Evolutionary conservation across 2,888 invertebrate species (phyloP).

Genomic region (Eilema caniola): DNA sequence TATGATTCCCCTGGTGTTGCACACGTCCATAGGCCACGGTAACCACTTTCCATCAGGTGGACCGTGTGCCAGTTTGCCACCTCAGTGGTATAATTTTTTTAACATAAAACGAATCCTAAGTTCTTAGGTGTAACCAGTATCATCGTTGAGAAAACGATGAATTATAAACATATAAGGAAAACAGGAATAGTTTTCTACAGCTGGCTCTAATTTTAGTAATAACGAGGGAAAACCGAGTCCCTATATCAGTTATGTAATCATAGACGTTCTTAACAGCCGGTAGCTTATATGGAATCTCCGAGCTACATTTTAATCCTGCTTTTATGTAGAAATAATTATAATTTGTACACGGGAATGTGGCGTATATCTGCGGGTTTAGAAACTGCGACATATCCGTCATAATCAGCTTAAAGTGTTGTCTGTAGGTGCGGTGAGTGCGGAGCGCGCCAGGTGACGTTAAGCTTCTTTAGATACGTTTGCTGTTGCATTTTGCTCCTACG

Average conservation of each 20-base stretch:
- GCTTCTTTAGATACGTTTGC: conserved; percentile 63
- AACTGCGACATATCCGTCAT: conserved; percentile 59
- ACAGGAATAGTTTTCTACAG: not conserved
- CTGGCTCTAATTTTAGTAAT: not conserved
- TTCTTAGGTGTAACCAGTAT: too few relatives aligned
- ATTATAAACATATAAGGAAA: too few relatives aligned
- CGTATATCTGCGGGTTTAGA: conserved; percentile 36
- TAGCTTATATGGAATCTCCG: not conserved
- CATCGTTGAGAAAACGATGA: too few relatives aligned
- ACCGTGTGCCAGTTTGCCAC: too few relatives aligned
- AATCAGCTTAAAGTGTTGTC: conserved; percentile 73
- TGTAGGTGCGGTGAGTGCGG: conserved; percentile 56
- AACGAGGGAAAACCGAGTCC: not conserved
- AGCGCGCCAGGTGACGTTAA: conserved; percentile 67
- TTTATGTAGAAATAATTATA: conserved; percentile 23
- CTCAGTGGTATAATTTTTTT: too few relatives aligned
- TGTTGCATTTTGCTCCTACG: conserved; percentile 58
- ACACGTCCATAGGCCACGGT: too few relatives aligned
- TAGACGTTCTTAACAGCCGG: conserved; percentile 3
- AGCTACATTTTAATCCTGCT: conserved; percentile 11
- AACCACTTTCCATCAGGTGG: too few relatives aligned
- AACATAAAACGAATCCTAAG: too few relatives aligned
- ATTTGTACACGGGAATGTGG: conserved; percentile 26
- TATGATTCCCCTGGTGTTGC: too few relatives aligned
- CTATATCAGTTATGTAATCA: not conserved